Percentiles rank a stretch among this genome's conserved stretches.
These are phyloP conservation scores for Atrina japonica DNA, from an alignment of 2,888 invertebrate genomes.

Conservation along the genomic window DNA sequence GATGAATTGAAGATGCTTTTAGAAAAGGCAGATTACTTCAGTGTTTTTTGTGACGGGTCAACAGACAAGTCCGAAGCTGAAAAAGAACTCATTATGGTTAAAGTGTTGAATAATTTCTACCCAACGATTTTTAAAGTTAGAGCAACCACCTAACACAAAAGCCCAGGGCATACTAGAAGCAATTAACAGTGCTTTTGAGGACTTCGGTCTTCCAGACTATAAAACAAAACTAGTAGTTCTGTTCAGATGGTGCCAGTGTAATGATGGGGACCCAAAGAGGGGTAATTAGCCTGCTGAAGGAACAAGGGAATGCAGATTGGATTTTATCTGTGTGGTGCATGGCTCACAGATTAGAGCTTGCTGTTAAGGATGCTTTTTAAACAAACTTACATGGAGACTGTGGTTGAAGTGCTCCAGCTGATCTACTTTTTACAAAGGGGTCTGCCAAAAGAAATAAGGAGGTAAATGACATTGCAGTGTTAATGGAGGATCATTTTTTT, in stretches of 20 bases:
- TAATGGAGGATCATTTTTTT: constrained; percentile 38
- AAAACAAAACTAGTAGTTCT: constrained; percentile 39
- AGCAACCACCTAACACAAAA: constrained; percentile 43
- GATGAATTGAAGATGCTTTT: constrained; percentile 37
- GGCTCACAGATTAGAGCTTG: constrained; percentile 47
- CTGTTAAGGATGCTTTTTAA: constrained; percentile 32
- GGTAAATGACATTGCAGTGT: constrained; percentile 35
- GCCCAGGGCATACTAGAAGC: constrained; percentile 40
- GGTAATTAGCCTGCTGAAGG: constrained; percentile 40
- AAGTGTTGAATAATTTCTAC: no score
- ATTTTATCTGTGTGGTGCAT: constrained; percentile 39
- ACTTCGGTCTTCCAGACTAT: constrained; percentile 24
- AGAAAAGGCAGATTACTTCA: constrained; percentile 35
- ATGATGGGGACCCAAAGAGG: constrained; percentile 45
- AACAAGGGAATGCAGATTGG: constrained; percentile 32
- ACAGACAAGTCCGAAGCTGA: constrained; percentile 44
- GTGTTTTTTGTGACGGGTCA: constrained; percentile 43
- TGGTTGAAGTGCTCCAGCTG: constrained; percentile 23
- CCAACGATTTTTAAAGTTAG: constrained; percentile 44
- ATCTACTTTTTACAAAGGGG: constrained; percentile 44
- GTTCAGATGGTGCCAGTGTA: constrained; percentile 48
- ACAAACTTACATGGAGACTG: constrained; percentile 36
- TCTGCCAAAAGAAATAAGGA: constrained; percentile 44
- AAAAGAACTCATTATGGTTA: constrained; percentile 42
- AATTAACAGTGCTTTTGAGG: constrained; percentile 35